Evolutionary conservation across 2,113 vertebrate genomes (phyloP), one percentile per base, ranked within the genome.

Genomic region (Hypocryptadius cinnamomeus): DNA sequence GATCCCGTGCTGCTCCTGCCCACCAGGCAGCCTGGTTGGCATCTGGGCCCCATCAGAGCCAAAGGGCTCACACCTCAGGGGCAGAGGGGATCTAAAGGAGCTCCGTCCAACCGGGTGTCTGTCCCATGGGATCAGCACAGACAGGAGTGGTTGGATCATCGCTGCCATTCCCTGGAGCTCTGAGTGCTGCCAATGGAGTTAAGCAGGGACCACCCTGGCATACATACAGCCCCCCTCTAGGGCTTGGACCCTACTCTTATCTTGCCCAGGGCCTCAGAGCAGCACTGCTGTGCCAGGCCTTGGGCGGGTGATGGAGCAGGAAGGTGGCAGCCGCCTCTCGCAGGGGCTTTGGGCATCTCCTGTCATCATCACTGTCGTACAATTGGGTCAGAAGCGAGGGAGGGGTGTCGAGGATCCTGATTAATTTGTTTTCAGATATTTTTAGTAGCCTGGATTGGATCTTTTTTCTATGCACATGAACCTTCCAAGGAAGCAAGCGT

Each of bases 351-450:
- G 13, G 5, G 53, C 66, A 30, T 53, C 89, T 94, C 33, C 90
- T n/a, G 57, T 71, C 73, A 44, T 35, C 83, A 15, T 42, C 6
- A 0, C 83, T 13, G 54, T n/a, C 16, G 0, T 33, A 89, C 95
- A 96, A 87, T 0, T 93, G 85, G 92, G 94, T 95, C 95, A 96
- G 95, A 60, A 81, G 45, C 50, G 4, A 47, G 40, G 78, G 65
- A 47, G 61, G 86, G 83, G 79, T 79, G 91, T 79, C 9, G 7
- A 89, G 87, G 81, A 89, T 89, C 92, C 92, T 82, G 80, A 89
- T 96, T 96, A 94, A 92, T 93, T 93, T 93, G 81, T 79, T 86
- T 95, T 48, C 30, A 48, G 94, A 16, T 95, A 96, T 96, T 95
- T 96, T 95, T 94, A 95, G 95, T 39, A 85, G 69, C 64, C 51